A percentile compares a stretch with the other conserved stretches of the same genome.
phyloP scores from a whole-genome alignment of 2,888 invertebrate genomes.

The Chloroclystis v-ata region DNA sequence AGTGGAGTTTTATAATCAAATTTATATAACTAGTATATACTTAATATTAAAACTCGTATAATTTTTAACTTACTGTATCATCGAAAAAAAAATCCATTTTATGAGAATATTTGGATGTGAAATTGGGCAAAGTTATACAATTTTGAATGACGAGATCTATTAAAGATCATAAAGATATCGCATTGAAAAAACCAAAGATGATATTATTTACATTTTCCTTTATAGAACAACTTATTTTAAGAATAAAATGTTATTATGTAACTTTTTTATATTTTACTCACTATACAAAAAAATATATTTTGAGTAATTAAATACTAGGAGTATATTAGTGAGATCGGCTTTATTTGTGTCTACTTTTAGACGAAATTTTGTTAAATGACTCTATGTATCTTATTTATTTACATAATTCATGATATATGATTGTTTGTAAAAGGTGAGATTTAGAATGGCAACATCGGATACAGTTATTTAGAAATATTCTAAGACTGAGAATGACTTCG shows the following conservation, averaged over 20 bases:
- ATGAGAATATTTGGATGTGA: too few relatives aligned
- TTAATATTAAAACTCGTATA: too few relatives aligned
- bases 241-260: slow-evolving; percentile 32
- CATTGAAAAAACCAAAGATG: slow-evolving; percentile 68
- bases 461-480: slow-evolving; percentile 3
- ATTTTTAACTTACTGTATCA: too few relatives aligned
- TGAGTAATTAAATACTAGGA: slow-evolving; percentile 4
- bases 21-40: too few relatives aligned
- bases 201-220: slow-evolving; percentile 49
- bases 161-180: slow-evolving; percentile 14
- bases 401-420: slow-evolving; percentile 19
- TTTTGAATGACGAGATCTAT: too few relatives aligned
- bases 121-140: too few relatives aligned
- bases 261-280: slow-evolving; percentile 30
- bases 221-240: slow-evolving; percentile 45
- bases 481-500: slow-evolving; percentile 42
- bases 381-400: slow-evolving; percentile 11
- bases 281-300: slow-evolving; percentile 3
- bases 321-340: slow-evolving; percentile 31
- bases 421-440: slow-evolving; percentile 23
- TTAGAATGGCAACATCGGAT: slow-evolving; percentile 22
- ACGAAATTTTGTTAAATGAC: slow-evolving; percentile 21
- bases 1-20: too few relatives aligned
- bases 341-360: slow-evolving; percentile 18
- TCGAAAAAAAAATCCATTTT: too few relatives aligned